These are phyloP conservation scores for Pseudomyrmex pallidus DNA, from an alignment of 1,140 invertebrate species.

Conservation along the genomic window DNA sequence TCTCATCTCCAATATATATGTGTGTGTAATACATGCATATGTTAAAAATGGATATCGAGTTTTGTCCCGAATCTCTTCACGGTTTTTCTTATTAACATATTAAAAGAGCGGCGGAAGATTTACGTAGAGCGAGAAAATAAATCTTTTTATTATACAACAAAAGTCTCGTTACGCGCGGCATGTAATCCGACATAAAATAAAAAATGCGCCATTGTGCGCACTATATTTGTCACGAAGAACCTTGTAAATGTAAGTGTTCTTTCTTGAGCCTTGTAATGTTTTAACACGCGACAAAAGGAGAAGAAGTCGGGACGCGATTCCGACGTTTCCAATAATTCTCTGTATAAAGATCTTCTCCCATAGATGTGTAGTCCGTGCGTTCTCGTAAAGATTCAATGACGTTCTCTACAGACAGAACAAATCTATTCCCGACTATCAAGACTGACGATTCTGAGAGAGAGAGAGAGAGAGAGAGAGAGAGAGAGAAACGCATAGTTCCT, in stretches of 20 bases:
- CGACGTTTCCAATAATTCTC: too few species aligned
- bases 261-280: too few species aligned
- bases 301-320: too few species aligned
- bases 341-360: too few species aligned
- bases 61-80: not conserved
- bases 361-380: not conserved
- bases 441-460: conserved; percentile 34
- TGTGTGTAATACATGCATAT: not conserved
- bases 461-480: not conserved
- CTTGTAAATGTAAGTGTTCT: too few species aligned
- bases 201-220: too few species aligned
- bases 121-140: not conserved
- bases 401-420: not conserved
- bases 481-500: conserved; percentile 16
- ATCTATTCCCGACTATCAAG: conserved; percentile 39
- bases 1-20: not conserved
- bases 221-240: too few species aligned
- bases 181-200: too few species aligned
- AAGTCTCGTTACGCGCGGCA: too few species aligned
- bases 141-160: not conserved
- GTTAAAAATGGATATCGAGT: conserved; percentile 11
- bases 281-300: too few species aligned
- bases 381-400: conserved; percentile 7
- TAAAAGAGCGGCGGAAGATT: conserved; percentile 1
- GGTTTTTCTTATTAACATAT: not conserved